phyloP scores from a whole-genome alignment of 2,113 vertebrate species.

The Otus sunia region DNA sequence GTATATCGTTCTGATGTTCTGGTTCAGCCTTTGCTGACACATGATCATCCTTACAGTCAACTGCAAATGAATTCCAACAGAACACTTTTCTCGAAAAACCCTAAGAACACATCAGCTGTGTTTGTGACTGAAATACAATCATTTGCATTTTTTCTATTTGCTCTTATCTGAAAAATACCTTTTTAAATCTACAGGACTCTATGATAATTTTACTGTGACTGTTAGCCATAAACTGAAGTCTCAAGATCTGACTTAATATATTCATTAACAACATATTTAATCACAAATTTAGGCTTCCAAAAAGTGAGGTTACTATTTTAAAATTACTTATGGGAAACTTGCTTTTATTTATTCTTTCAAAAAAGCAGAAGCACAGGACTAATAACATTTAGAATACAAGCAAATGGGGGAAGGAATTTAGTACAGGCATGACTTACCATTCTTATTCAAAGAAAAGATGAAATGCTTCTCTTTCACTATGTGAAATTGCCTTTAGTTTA shows the following conservation, averaged over 20 bases:
- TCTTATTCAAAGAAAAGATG: constrained; percentile 27
- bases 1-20: not conserved
- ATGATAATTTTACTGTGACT: not conserved
- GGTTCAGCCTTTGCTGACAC: not conserved
- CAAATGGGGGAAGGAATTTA: constrained; percentile 16
- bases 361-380: not conserved
- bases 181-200: not conserved
- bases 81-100: not conserved
- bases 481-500: constrained; percentile 55
- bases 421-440: not conserved
- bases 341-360: not conserved
- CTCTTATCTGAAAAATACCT: not conserved
- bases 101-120: not conserved
- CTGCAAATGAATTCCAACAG: not conserved
- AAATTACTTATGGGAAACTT: not conserved
- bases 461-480: constrained; percentile 25
- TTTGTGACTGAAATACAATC: not conserved
- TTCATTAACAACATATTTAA: not conserved
- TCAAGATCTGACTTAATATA: not conserved
- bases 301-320: not conserved
- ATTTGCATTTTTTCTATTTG: not conserved
- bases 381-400: constrained; percentile 25
- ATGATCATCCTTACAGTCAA: not conserved
- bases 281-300: not conserved
- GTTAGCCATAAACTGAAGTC: not conserved